Percentiles rank a stretch among this genome's conserved stretches.
Conservation (phyloP, 2,888 invertebrate species). For the Chaitophorus viminalis region DNA sequence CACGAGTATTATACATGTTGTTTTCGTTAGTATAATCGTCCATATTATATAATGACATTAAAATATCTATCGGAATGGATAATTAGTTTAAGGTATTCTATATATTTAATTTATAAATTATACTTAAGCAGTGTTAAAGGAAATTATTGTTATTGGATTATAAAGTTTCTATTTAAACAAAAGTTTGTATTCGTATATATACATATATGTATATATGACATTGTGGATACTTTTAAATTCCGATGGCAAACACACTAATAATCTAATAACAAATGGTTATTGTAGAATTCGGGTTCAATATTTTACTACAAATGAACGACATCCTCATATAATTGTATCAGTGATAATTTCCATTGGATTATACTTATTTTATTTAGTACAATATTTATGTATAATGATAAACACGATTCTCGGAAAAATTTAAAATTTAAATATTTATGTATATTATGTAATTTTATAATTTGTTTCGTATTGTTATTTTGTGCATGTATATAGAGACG, state of each 20-base stretch:
- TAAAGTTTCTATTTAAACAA: neutral
- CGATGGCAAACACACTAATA: neutral
- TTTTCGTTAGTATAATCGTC: neutral
- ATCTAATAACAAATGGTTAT: neutral
- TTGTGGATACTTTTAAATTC: neutral
- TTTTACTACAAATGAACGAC: neutral
- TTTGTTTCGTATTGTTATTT: too few relatives aligned
- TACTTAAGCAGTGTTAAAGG: neutral
- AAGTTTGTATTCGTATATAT: conserved; percentile 30
- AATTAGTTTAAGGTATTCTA: neutral
- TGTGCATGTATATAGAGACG: too few relatives aligned
- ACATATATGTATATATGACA: too few relatives aligned
- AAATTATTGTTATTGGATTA: conserved; percentile 35
- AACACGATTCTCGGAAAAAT: too few relatives aligned
- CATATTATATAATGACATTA: neutral
- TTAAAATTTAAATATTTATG: too few relatives aligned
- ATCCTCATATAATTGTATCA: neutral
- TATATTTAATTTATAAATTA: conserved; percentile 14
- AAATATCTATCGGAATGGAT: neutral
- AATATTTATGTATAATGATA: too few relatives aligned
- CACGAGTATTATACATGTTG: neutral
- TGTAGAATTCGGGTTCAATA: neutral
- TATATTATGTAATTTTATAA: too few relatives aligned
- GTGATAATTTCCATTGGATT: too few relatives aligned
- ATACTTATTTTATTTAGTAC: too few relatives aligned